phyloP scores from a whole-genome alignment of 92 coral and sea anemone species.

The Umimayanthus chanpuru region DNA sequence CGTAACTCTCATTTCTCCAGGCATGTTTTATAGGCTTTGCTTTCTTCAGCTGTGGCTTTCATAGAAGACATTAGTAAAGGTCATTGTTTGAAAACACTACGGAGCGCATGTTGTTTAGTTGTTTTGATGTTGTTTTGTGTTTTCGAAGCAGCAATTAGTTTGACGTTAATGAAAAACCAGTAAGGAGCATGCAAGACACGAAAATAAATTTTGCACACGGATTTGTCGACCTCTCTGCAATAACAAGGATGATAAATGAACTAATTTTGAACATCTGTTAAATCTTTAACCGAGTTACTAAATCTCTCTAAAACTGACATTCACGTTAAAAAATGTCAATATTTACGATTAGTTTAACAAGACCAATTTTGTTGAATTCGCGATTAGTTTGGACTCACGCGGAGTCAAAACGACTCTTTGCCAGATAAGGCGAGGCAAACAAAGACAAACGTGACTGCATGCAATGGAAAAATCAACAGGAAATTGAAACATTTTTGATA shows the following conservation, averaged over 20 bases:
- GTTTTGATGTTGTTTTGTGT: no score
- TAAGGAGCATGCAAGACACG: not conserved
- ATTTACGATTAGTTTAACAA: not conserved
- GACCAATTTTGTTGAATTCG: not conserved
- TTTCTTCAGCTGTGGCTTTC: not conserved
- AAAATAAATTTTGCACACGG: not conserved
- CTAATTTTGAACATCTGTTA: no score
- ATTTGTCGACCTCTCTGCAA: not conserved
- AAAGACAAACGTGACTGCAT: not conserved
- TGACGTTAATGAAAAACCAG: not conserved
- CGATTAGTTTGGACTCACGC: not conserved
- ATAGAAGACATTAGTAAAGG: not conserved
- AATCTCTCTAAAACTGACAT: not conserved
- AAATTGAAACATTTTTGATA: no score
- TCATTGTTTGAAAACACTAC: no score
- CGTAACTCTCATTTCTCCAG: not conserved
- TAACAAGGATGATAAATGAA: not conserved
- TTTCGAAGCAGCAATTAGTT: not conserved
- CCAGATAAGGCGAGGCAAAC: not conserved
- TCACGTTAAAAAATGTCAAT: not conserved
- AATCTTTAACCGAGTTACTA: not conserved
- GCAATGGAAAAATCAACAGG: not conserved
- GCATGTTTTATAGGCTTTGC: not conserved
- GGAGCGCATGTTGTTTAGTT: not conserved
- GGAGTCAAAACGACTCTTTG: not conserved